Conservation (phyloP, 2,113 vertebrate species). For the Bos javanicus region DNA sequence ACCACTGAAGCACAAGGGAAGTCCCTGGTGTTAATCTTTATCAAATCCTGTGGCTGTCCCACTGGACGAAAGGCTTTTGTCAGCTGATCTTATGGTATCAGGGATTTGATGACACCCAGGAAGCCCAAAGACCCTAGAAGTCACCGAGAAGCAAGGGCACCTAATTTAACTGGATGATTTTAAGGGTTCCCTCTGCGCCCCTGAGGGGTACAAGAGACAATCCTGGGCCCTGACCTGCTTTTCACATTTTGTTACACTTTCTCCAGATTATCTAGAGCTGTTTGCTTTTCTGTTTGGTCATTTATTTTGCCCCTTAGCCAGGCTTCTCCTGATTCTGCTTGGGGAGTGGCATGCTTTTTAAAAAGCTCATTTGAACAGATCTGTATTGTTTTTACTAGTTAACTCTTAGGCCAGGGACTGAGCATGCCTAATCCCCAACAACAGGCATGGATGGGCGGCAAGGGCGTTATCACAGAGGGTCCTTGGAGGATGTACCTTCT, state of each 20-base stretch:
- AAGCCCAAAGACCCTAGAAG: not conserved
- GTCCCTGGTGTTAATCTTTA: not conserved
- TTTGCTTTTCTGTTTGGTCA: not conserved
- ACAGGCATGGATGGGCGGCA: accelerated
- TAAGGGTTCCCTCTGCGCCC: too few relatives aligned
- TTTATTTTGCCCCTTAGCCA: not conserved
- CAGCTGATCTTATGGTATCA: not conserved
- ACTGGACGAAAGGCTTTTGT: not conserved
- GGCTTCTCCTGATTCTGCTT: not conserved
- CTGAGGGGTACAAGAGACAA: not conserved
- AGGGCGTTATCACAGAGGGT: not conserved
- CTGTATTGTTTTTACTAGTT: not conserved
- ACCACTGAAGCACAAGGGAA: not conserved
- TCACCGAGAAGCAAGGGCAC: too few relatives aligned
- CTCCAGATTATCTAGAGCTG: not conserved
- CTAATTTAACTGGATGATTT: not conserved
- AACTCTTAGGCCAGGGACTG: not conserved
- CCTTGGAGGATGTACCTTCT: not conserved
- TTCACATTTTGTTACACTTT: not conserved
- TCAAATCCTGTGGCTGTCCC: not conserved
- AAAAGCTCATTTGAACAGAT: not conserved
- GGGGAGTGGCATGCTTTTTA: not conserved
- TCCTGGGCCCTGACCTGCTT: not conserved
- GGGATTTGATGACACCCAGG: not conserved
- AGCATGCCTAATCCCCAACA: not conserved